A percentile compares a stretch with the other conserved stretches of the same genome.
Evolutionary conservation across 2,797 vertebrate species (phyloP).

Genomic region (Holocentrus rufus): DNA sequence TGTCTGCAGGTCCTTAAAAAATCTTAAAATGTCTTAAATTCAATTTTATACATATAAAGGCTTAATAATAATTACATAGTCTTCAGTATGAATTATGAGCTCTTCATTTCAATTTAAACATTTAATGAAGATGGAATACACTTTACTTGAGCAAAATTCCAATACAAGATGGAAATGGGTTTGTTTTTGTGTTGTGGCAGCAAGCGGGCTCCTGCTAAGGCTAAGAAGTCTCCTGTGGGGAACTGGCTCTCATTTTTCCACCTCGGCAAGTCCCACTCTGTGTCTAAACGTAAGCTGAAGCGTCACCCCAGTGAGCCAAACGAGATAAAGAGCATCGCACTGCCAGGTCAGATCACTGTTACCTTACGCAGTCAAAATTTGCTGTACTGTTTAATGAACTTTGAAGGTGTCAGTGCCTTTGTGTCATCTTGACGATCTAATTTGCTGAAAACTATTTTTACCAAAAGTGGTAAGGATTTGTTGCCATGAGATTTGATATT

Average conservation of each 20-base stretch:
- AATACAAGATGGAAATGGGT: conserved; percentile 19
- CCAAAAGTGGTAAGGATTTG: background rate
- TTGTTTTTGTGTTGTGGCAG: conserved; percentile 66
- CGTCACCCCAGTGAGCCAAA: conserved; percentile 95
- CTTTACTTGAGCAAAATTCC: background rate
- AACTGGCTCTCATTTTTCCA: conserved; percentile 98
- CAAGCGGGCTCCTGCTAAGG: conserved; percentile 89
- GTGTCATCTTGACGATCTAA: background rate
- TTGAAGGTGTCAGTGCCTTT: background rate
- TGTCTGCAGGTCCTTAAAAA: too few species aligned
- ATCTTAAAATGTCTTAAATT: too few species aligned
- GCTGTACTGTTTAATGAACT: background rate
- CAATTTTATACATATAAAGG: too few species aligned
- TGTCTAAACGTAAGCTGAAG: conserved; percentile 93
- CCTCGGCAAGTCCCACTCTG: conserved; percentile 90
- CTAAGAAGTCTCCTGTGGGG: conserved; percentile 95
- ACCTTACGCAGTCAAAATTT: conserved; percentile 5
- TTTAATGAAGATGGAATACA: background rate
- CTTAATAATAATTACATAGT: too few species aligned
- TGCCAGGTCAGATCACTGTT: conserved; percentile 85
- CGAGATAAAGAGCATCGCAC: conserved; percentile 92
- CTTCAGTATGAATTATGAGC: too few species aligned
- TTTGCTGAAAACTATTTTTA: conserved; percentile 7
- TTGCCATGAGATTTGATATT: conserved; percentile 14
- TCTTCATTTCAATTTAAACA: too few species aligned